A percentile compares a stretch with the other conserved stretches of the same genome.
Evolutionary conservation across 2,797 vertebrate genomes (phyloP).

Genomic region (Sebastes cheni): DNA sequence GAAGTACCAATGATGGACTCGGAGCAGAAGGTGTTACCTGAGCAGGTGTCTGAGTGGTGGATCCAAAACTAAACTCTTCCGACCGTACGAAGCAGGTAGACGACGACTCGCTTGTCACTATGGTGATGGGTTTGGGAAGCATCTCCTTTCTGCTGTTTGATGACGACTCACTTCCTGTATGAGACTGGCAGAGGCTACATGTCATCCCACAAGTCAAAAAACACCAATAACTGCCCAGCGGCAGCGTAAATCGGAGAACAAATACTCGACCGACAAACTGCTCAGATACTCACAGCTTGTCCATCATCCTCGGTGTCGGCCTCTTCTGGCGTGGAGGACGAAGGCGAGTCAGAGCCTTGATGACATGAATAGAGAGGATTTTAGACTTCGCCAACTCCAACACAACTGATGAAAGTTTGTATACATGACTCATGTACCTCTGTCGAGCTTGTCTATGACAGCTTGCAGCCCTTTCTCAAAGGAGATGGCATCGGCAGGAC

Average conservation of each 20-base stretch:
- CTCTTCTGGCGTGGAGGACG: conserved; percentile 85
- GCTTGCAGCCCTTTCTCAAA: conserved; percentile 90
- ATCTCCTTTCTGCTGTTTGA: conserved; percentile 93
- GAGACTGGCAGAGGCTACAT: conserved; percentile 84
- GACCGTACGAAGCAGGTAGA: conserved; percentile 86
- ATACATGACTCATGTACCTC: conserved; percentile 77
- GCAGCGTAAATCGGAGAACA: not conserved
- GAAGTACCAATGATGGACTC: not conserved
- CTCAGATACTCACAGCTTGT: conserved; percentile 81
- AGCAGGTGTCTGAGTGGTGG: conserved; percentile 81
- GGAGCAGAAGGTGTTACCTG: conserved; percentile 71
- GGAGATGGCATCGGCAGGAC: conserved; percentile 90
- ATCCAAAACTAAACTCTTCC: conserved; percentile 82
- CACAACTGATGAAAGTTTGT: not conserved
- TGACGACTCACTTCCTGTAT: conserved; percentile 93
- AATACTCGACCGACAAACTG: not conserved
- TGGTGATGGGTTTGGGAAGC: conserved; percentile 86
- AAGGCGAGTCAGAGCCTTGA: conserved; percentile 83
- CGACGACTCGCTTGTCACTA: conserved; percentile 90
- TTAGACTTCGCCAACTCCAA: not conserved
- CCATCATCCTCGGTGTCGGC: conserved; percentile 85
- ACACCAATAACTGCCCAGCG: not conserved
- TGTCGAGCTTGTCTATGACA: conserved; percentile 87
- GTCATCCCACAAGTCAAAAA: conserved; percentile 63
- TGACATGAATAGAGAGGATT: conserved; percentile 23